Evolutionary conservation across 2,113 vertebrate genomes (phyloP).

Genomic region (Pagrus major): DNA sequence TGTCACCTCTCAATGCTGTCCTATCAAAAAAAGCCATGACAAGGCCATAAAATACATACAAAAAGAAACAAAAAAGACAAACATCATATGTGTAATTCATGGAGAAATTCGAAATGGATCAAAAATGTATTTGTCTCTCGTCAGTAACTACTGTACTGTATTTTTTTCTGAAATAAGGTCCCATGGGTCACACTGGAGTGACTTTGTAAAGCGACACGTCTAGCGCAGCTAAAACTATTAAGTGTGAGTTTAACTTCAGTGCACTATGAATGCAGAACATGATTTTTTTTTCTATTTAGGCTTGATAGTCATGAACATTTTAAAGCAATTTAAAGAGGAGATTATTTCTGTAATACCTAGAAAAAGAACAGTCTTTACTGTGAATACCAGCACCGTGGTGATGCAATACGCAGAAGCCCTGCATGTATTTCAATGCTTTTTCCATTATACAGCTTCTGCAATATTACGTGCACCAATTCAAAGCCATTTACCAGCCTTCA

Average conservation of each 20-base stretch:
- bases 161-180: too few species aligned
- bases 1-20: too few species aligned
- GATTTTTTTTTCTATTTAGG: slow-evolving; percentile 33
- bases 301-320: slow-evolving; percentile 34
- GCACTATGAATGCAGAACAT: slow-evolving; percentile 13
- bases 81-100: too few species aligned
- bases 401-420: slow-evolving; percentile 24
- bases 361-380: slow-evolving; percentile 27
- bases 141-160: too few species aligned
- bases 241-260: slow-evolving; percentile 13
- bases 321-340: slow-evolving; percentile 39
- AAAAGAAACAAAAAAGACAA: too few species aligned
- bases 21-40: too few species aligned
- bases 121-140: too few species aligned
- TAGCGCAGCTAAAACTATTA: not conserved
- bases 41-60: too few species aligned
- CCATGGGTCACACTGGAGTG: too few species aligned
- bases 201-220: not conserved
- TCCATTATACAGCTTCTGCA: slow-evolving; percentile 29
- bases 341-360: slow-evolving; percentile 37
- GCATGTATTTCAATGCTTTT: slow-evolving; percentile 23
- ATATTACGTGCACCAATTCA: slow-evolving; percentile 32
- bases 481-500: slow-evolving; percentile 29
- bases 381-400: slow-evolving; percentile 19
- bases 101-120: too few species aligned